Percentiles rank a stretch among this genome's conserved stretches.
These are phyloP conservation scores for Gallinago jamesoni DNA, from an alignment of 2,113 vertebrate species.

Conservation along the genomic window DNA sequence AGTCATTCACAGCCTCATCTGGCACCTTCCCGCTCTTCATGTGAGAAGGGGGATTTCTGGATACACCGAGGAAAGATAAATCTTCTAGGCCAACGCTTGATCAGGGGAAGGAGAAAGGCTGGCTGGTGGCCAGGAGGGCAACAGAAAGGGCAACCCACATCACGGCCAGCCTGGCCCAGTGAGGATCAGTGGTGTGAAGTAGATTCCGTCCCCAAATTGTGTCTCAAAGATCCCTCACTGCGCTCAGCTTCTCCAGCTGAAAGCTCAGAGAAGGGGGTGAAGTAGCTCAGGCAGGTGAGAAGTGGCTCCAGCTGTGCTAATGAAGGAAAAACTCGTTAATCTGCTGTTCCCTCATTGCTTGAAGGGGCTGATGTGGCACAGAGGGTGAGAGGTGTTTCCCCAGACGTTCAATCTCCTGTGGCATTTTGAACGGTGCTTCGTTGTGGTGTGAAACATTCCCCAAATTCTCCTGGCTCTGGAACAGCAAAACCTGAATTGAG, in stretches of 20 bases:
- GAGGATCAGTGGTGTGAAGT: not conserved
- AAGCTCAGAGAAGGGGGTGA: not conserved
- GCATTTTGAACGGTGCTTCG: accelerated
- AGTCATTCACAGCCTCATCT: not conserved
- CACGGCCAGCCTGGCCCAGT: not conserved
- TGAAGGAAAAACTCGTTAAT: not conserved
- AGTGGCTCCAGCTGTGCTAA: not conserved
- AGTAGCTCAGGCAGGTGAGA: not conserved
- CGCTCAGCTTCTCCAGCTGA: not conserved
- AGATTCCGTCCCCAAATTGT: not conserved
- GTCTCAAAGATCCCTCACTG: not conserved
- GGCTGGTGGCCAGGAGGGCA: not conserved
- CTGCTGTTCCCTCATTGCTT: not conserved
- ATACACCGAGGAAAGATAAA: not conserved
- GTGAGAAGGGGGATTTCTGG: not conserved
- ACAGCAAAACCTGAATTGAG: not conserved
- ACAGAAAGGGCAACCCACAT: not conserved
- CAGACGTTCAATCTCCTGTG: accelerated
- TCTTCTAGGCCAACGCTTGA: accelerated
- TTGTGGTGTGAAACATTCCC: not conserved
- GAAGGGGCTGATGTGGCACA: not conserved
- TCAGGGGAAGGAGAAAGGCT: not conserved
- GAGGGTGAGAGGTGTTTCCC: not conserved
- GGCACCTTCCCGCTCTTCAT: not conserved
- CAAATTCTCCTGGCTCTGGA: not conserved